Evolutionary conservation across 2,888 invertebrate genomes (phyloP), one percentile per base, ranked within the genome.

Genomic region (Ligdia adustata): DNA sequence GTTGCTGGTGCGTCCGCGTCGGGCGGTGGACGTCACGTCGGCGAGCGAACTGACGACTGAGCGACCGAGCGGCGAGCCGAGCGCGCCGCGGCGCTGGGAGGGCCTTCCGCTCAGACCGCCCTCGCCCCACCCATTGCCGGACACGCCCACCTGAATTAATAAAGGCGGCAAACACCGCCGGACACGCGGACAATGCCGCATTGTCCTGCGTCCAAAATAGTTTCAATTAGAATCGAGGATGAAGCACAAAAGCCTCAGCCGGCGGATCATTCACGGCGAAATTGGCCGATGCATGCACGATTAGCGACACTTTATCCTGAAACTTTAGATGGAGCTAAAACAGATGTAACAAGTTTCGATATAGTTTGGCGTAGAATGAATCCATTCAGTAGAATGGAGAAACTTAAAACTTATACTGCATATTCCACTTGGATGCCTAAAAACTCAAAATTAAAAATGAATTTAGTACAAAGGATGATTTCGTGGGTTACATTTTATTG

Each of bases 131-230:
- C 88, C 72, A 82, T 74, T 46, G 49, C 39, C 64, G 35, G 60
- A 58, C 82, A 86, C 89, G 85, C 89, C 89, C 76, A 76, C 72
- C 79, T 88, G 88, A 87, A 90, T 90, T 89, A 90, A 88, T 88
- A 87, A 87, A 88, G 82, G 84, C 81, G 74, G 87, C 88, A 89
- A 90, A 89, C 89, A 89, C 72, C 75, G 79, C 79, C 69, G 89
- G 88, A 88, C 88, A 88, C 84, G 87, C 87, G 87, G 87, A 88
- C 89, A 89, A 89, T 88, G 77, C 83, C 59, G 74, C 83, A 85
- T 89, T 89, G 90, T 90, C 86, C 87, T 77, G 66, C 77, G 82
- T 78, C 85, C 88, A 82, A 88, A 90, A 90, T 88, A 88, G 90
- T 90, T 90, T 89, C 89, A 88, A 89, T 90, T 89, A 88, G 88